These are phyloP conservation scores for Dromococcyx pavoninus DNA, from an alignment of 2,797 vertebrate genomes.

Conservation along the genomic window DNA sequence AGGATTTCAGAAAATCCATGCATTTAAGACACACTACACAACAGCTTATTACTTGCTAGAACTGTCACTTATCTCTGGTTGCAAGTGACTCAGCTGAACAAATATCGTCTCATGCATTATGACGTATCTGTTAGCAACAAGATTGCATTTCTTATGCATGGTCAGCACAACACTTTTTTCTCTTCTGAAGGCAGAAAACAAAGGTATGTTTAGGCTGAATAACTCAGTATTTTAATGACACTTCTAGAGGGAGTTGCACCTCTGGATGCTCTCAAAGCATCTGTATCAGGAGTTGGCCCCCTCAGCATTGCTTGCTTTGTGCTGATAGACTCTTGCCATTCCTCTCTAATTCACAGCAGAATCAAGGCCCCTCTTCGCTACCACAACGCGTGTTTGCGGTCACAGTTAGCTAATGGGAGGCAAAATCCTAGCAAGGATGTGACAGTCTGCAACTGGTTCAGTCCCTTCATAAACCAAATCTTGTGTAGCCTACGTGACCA, in stretches of 20 bases:
- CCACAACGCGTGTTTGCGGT: not conserved
- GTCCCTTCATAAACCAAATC: not conserved
- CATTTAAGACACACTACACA: conserved; percentile 56
- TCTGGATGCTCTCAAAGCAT: not conserved
- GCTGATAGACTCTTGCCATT: not conserved
- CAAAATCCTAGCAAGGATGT: not conserved
- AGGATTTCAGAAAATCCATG: conserved; percentile 51
- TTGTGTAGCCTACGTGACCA: not conserved
- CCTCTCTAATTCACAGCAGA: not conserved
- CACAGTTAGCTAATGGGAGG: not conserved
- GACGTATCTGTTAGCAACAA: not conserved
- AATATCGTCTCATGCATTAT: not conserved
- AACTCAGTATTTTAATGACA: not conserved
- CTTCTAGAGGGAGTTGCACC: not conserved
- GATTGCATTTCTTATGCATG: conserved; percentile 9
- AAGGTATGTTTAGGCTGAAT: not conserved
- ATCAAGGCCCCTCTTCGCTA: not conserved
- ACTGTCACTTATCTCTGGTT: conserved; percentile 40
- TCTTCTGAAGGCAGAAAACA: not conserved
- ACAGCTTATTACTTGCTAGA: conserved; percentile 57
- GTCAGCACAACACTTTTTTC: conserved; percentile 12
- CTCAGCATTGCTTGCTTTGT: not conserved
- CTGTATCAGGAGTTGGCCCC: not conserved
- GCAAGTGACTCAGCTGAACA: conserved; percentile 63
- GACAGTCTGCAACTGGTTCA: not conserved